Base-by-base conservation (phyloP, 2,888 invertebrate genomes). In the Drosophila ezoana region DNA sequence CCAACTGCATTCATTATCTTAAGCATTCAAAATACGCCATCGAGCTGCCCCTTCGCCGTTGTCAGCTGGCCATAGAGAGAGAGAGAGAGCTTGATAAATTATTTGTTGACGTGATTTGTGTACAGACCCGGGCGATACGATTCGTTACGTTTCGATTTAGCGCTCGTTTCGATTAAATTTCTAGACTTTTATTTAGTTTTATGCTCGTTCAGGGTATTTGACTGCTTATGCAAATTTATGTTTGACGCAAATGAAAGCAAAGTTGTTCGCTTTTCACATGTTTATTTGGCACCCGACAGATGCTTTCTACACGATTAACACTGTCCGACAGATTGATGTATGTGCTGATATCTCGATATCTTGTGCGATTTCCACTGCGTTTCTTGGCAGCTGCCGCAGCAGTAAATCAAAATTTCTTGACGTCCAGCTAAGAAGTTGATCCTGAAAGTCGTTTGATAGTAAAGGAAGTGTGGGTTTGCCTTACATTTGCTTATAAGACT, bases 301-400 rank as follows among this genome's bases (percentile, higher is more conserved):
- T 88, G 72, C 79, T 83, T 83, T 83, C 86, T 86, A 73, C 62
- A 49, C 88, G 86, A 83, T 83, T 82, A 86, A 63, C 68, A 57
- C 59, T 52, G 54, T 61, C 72, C 51, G 82, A 81, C 87, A 87
- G 79, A 63, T 85, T 82, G 82, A 82, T 85, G 68, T 52, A 86
- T 86, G 76, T 51, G 47, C 62, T 48, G 79, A 72, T 77, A 72
- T 62, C 49, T 58, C 13, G 16, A 44, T 44, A 62, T 47, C 59
- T 72, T 20, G 51, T 60, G 16, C 41, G 52, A 69, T 56, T 62
- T 75, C 56, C 48, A 52, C 37, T 54, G 6, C 47, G 20, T 37
- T 23, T 48, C 41, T 33, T 1, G 28, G 8, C 28, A 28, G 28
- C 28, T 28, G 28, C 28, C 28, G 28, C 28, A 32, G 28, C 41